Evolutionary conservation across 2,888 invertebrate species (phyloP).

Genomic region (Kuschelorhynchus macadamiae): DNA sequence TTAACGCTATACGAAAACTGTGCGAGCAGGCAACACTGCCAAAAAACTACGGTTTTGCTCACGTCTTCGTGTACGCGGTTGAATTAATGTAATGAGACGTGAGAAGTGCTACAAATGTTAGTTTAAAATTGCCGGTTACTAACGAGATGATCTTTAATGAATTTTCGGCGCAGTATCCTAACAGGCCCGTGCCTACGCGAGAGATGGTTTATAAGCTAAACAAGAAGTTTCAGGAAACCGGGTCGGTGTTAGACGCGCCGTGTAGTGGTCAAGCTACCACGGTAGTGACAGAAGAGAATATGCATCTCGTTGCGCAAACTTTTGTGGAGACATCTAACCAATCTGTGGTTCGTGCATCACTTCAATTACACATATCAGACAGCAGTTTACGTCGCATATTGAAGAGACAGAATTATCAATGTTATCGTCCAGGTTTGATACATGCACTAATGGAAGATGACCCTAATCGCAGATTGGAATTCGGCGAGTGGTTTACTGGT

Average conservation of each 20-base stretch:
- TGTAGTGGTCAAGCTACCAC: conserved; percentile 5
- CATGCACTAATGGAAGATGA: conserved; percentile 46
- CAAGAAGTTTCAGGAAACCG: conserved; percentile 4
- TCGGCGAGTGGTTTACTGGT: conserved; percentile 54
- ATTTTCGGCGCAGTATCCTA: no score
- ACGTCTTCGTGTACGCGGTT: no score
- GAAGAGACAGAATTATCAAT: conserved; percentile 13
- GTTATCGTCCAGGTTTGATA: conserved; percentile 47
- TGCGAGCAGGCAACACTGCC: no score
- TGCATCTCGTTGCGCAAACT: conserved; percentile 33
- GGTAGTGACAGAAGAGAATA: conserved; percentile 11
- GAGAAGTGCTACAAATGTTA: no score
- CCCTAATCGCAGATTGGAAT: conserved; percentile 48
- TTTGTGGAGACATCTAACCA: conserved; percentile 26
- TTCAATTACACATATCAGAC: conserved; percentile 27
- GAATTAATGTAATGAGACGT: no score
- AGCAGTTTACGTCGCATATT: conserved; percentile 27
- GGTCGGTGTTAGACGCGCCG: conserved; percentile 1
- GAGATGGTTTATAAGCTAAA: conserved; percentile 6
- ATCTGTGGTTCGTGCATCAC: conserved; percentile 33
- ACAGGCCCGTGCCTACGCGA: not conserved
- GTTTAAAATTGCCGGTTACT: no score
- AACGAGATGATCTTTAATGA: no score
- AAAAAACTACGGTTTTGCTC: no score
- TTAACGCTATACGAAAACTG: no score